phyloP scores from a whole-genome alignment of 2,888 invertebrate genomes.

The Copidosoma aretas region DNA sequence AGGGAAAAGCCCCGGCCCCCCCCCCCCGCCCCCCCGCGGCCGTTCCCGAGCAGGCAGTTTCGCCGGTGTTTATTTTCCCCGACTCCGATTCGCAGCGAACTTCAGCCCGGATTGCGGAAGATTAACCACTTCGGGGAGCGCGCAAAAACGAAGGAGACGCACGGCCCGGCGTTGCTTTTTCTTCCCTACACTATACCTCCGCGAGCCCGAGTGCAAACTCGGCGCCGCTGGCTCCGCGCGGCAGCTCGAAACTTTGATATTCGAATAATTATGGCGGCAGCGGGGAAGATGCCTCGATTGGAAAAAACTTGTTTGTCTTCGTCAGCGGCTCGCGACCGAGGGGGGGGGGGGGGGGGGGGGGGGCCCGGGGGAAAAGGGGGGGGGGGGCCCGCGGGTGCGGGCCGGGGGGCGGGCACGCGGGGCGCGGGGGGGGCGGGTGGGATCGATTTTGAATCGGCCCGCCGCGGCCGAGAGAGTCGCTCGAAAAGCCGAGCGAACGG shows the following conservation, averaged over 20 bases:
- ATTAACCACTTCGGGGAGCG: not conserved
- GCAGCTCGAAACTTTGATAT: conserved; percentile 24
- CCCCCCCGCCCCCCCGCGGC: too few species aligned
- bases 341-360: too few species aligned
- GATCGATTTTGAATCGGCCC: not conserved
- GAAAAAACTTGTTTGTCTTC: conserved; percentile 36
- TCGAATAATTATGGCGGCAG: conserved; percentile 4
- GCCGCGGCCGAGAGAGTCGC: too few species aligned
- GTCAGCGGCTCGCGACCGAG: conserved; percentile 7
- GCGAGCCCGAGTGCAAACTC: not conserved
- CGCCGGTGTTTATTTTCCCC: too few species aligned
- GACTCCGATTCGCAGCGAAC: too few species aligned
- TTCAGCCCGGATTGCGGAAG: not conserved
- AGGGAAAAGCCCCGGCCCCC: too few species aligned
- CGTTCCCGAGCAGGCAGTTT: too few species aligned
- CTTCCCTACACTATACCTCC: too few species aligned
- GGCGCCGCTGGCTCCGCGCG: not conserved
- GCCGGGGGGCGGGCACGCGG: too few species aligned
- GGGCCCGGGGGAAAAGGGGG: too few species aligned
- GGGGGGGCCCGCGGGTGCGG: not conserved
- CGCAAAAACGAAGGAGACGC: not conserved
- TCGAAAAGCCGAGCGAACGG: too few species aligned
- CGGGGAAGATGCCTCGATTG: conserved; percentile 19
- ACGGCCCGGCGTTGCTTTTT: not conserved
- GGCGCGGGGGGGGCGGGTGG: too few species aligned